Evolutionary conservation across 2,888 invertebrate species (phyloP), one percentile per base, ranked within the genome.

Genomic region (Pycnomerus fuliginosus): DNA sequence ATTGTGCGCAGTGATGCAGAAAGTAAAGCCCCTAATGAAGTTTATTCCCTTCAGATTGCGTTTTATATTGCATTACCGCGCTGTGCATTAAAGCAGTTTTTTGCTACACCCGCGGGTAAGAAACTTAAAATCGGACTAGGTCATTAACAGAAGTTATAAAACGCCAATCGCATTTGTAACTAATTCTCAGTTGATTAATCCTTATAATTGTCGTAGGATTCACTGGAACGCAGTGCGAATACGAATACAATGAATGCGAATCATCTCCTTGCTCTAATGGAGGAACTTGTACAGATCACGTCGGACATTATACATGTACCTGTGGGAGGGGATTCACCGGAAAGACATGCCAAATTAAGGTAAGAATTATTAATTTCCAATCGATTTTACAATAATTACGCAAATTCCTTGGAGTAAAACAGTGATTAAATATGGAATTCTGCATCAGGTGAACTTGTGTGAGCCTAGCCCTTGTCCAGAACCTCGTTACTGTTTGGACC

Each of bases 171-270:
- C 15, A 13, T n/a, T 27, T 10, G 24, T 33, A 28, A 28, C 22
- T 48, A 39, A 39, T 43, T 15, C 36, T 32, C 30, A 44, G 22
- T 41, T 44, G 35, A 42, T 42, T 48, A 45, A 41, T 38, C 33
- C 24, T 27, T 31, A 33, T 46, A 40, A 52, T 52, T 54, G 42
- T 58, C 58, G 5, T 64, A 82, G 85, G 85, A 17, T 87, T 82
- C 67, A 84, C 85, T 2, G 87, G 87, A 11, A 80, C 80, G 48
- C 80, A 79, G 53, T 87, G 87, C 65, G 84, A 86, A 65, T 75
- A 83, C 64, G 84, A 85, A 65, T 85, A 84, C 73, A 83, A 87
- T 69, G 85, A 86, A 70, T 87, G 87, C 66, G 83, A 83, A 67
- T 84, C 84, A 51, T 82, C 83, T 44, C 87, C 87, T 27, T 87